A percentile compares a stretch with the other conserved stretches of the same genome.
Evolutionary conservation across 2,888 invertebrate species (phyloP).

Genomic region (Diplolepis rosae): DNA sequence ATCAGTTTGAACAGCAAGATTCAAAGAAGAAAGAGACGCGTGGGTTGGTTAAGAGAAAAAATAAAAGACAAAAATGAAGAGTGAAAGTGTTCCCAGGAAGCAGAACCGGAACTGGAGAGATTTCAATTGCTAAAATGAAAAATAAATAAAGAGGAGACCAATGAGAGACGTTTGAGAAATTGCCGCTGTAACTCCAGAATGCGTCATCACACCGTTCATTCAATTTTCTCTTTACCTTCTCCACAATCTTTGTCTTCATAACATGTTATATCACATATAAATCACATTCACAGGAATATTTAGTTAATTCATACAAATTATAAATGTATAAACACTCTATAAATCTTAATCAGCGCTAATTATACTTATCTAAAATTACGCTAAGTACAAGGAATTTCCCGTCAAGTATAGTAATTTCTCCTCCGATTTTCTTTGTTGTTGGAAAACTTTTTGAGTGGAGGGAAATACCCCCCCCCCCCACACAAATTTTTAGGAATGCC

Average conservation of each 20-base stretch:
- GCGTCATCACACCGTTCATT: constrained; percentile 55
- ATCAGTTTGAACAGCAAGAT: constrained; percentile 43
- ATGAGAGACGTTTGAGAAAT: constrained; percentile 19
- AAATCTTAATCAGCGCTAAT: too few species aligned
- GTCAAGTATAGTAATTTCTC: too few species aligned
- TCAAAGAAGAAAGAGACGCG: constrained; percentile 51
- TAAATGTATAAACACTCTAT: too few species aligned
- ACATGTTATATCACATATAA: too few species aligned
- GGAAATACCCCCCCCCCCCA: too few species aligned
- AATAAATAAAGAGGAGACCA: constrained; percentile 3
- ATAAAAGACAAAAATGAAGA: constrained; percentile 61
- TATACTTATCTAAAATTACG: too few species aligned
- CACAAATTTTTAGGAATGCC: too few species aligned
- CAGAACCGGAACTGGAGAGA: constrained; percentile 61
- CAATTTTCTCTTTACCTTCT: constrained; percentile 45
- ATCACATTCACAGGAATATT: too few species aligned
- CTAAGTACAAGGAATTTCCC: too few species aligned
- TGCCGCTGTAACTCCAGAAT: constrained; percentile 25
- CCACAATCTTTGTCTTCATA: constrained; percentile 6
- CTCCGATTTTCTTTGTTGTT: too few species aligned
- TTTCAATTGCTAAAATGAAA: constrained; percentile 2
- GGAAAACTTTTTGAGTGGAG: too few species aligned
- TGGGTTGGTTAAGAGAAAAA: constrained; percentile 47
- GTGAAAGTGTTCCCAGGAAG: constrained; percentile 73
- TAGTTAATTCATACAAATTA: too few species aligned